Evolutionary conservation across 2,113 vertebrate genomes (phyloP).

Genomic region (Barbus barbus): DNA sequence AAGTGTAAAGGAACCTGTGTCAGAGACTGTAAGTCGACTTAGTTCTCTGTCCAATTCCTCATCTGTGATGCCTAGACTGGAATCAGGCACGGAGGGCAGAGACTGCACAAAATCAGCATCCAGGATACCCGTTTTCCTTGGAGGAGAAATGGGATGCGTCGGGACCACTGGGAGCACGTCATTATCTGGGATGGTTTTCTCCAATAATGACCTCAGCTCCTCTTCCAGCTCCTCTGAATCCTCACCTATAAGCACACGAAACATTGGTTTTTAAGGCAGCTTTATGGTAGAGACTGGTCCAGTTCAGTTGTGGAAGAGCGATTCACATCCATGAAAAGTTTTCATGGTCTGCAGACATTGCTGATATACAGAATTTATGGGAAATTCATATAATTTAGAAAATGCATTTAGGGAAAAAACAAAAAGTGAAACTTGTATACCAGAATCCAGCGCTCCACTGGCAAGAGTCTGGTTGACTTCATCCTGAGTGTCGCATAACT

Average conservation of each 20-base stretch:
- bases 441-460: conserved; percentile 77
- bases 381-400: too few species aligned
- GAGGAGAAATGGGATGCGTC: conserved; percentile 54
- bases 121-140: conserved; percentile 59
- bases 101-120: conserved; percentile 57
- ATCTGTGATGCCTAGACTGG: conserved; percentile 46
- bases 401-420: too few species aligned
- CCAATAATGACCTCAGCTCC: conserved; percentile 85
- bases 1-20: conserved; percentile 55
- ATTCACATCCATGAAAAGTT: too few species aligned
- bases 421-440: conserved; percentile 67
- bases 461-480: conserved; percentile 88
- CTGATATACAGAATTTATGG: too few species aligned
- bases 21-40: conserved; percentile 62
- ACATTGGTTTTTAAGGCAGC: too few species aligned
- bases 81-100: conserved; percentile 64
- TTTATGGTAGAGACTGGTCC: neutral
- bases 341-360: too few species aligned
- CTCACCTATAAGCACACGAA: conserved; percentile 66
- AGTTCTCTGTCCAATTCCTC: conserved; percentile 72
- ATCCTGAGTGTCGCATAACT: conserved; percentile 96
- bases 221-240: conserved; percentile 88
- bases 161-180: conserved; percentile 74
- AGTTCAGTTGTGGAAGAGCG: neutral
- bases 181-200: conserved; percentile 75